A percentile compares a stretch with the other conserved stretches of the same genome.
phyloP scores from a whole-genome alignment of 2,888 invertebrate species.

The Acleris laterana region DNA sequence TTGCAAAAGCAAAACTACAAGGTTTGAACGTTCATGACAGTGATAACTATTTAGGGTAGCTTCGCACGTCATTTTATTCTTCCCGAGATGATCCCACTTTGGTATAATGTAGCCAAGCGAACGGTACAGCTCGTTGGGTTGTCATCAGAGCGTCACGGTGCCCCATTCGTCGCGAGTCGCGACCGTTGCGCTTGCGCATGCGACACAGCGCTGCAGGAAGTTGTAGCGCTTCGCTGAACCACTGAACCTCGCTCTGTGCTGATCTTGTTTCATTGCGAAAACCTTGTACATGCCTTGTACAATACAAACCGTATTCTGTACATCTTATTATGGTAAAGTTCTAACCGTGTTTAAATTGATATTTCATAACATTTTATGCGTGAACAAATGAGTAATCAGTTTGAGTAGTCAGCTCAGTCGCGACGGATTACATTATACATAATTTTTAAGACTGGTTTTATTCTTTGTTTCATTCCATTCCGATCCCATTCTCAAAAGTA shows the following conservation, averaged over 20 bases:
- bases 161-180: slow-evolving; percentile 36
- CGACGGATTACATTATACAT: too few species aligned
- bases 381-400: slow-evolving; percentile 21
- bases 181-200: slow-evolving; percentile 37
- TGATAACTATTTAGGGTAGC: too few species aligned
- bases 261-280: slow-evolving; percentile 37
- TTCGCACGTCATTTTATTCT: not conserved
- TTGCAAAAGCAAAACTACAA: too few species aligned
- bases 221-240: slow-evolving; percentile 38
- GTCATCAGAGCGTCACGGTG: slow-evolving; percentile 41
- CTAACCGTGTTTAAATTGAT: not conserved
- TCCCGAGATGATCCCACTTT: not conserved
- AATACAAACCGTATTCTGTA: slow-evolving; percentile 8
- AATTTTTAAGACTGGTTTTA: too few species aligned
- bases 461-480: too few species aligned
- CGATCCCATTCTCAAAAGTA: too few species aligned
- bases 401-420: not conserved
- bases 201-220: slow-evolving; percentile 35
- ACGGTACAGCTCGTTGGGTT: slow-evolving; percentile 35
- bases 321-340: not conserved
- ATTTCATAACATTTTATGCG: slow-evolving; percentile 13
- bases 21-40: too few species aligned
- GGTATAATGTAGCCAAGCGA: slow-evolving; percentile 11
- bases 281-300: slow-evolving; percentile 33
- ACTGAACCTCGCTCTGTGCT: slow-evolving; percentile 28